Percentiles rank a stretch among this genome's conserved stretches.
These are phyloP conservation scores for Halichoeres trimaculatus DNA, from an alignment of 2,113 vertebrate species.

Conservation along the genomic window DNA sequence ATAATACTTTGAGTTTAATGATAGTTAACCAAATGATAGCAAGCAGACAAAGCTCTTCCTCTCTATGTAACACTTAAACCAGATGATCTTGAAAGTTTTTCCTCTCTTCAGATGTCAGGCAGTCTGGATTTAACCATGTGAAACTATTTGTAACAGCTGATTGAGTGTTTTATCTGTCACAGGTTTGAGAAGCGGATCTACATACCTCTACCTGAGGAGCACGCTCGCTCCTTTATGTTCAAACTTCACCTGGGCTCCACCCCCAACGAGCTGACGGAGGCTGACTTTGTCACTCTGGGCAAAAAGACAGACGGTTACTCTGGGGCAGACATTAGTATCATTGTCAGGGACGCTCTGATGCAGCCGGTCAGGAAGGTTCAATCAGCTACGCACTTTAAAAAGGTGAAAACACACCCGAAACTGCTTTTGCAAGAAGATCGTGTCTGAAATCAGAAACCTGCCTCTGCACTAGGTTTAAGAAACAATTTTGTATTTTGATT, in stretches of 20 bases:
- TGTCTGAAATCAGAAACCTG: not conserved
- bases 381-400: constrained; percentile 93
- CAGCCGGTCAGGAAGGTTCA: constrained; percentile 95
- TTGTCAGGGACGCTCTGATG: constrained; percentile 94
- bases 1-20: too few species aligned
- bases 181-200: constrained; percentile 97
- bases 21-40: too few species aligned
- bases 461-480: too few species aligned
- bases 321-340: constrained; percentile 91
- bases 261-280: constrained; percentile 83
- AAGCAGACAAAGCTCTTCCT: too few species aligned
- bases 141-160: too few species aligned
- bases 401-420: constrained; percentile 72
- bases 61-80: not conserved
- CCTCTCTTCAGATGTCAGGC: too few species aligned
- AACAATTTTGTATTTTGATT: too few species aligned
- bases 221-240: constrained; percentile 91
- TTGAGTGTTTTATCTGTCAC: constrained; percentile 13
- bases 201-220: constrained; percentile 93
- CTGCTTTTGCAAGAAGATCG: not conserved
- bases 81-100: too few species aligned
- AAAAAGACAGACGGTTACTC: constrained; percentile 90
- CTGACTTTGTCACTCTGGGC: constrained; percentile 87
- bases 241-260: constrained; percentile 91
- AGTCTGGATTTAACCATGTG: too few species aligned